Conservation (phyloP, 2,113 vertebrate genomes). For the Egretta garzetta region DNA sequence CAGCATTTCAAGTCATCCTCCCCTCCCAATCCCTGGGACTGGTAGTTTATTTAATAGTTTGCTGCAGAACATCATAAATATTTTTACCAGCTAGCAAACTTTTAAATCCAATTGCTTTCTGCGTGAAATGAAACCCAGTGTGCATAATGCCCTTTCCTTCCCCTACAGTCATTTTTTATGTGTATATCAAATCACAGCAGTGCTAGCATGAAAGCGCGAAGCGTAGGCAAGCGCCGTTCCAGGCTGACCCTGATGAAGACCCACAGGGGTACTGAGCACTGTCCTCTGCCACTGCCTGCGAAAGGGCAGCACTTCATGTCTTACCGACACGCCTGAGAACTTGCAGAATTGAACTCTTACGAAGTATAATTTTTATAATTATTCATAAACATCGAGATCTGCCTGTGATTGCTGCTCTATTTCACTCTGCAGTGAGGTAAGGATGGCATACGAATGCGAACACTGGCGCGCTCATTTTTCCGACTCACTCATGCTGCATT, state of each 20-base stretch:
- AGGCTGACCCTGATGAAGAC: fast-evolving
- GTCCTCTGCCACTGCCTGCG: neutral
- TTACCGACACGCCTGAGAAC: neutral
- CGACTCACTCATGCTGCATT: neutral
- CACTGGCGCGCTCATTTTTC: neutral
- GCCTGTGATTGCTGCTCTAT: neutral
- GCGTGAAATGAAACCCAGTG: neutral
- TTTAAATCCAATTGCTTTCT: neutral
- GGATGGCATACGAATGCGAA: neutral
- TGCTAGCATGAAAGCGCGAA: neutral
- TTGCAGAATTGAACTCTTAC: neutral
- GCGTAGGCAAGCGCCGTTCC: fast-evolving
- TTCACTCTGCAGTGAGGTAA: neutral
- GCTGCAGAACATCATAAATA: neutral
- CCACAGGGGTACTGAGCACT: fast-evolving
- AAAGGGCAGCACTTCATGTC: neutral
- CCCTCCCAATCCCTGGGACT: fast-evolving
- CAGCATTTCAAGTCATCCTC: neutral
- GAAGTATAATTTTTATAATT: constrained; percentile 15
- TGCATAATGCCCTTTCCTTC: neutral
- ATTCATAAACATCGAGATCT: neutral
- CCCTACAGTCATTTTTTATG: neutral
- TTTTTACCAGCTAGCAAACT: neutral
- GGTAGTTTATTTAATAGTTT: neutral
- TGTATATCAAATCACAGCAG: neutral